Evolutionary conservation across 2,888 invertebrate genomes (phyloP).

Genomic region (Caenorhabditis wallacei): DNA sequence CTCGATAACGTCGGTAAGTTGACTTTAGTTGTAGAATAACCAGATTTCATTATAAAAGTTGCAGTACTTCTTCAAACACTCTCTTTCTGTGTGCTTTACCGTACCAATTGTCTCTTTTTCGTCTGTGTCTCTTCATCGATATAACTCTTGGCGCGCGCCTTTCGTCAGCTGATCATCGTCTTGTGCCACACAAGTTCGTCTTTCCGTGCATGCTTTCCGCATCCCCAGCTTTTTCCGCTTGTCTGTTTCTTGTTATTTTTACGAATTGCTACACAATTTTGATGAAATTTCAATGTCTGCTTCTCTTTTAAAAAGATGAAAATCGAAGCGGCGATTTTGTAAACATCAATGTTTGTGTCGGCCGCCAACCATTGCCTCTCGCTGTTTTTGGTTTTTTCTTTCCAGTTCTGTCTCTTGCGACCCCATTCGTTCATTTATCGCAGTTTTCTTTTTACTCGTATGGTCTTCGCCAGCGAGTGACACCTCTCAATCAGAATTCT

Average conservation of each 20-base stretch:
- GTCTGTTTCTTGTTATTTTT: conserved; percentile 38
- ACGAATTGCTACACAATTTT: conserved; percentile 19
- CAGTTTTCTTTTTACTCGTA: conserved; percentile 28
- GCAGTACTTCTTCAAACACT: conserved; percentile 45
- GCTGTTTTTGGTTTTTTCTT: conserved; percentile 50
- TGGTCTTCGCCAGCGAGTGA: conserved; percentile 12
- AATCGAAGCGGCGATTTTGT: conserved; percentile 42
- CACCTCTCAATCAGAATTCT: not conserved
- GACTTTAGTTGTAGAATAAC: conserved; percentile 26
- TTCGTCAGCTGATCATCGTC: conserved; percentile 53
- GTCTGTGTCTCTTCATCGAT: conserved; percentile 12
- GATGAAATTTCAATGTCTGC: conserved; percentile 41
- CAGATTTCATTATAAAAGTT: conserved; percentile 43
- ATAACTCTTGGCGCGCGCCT: conserved; percentile 19
- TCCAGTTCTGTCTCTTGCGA: conserved; percentile 36
- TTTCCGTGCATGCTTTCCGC: conserved; percentile 19
- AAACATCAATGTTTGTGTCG: conserved; percentile 56
- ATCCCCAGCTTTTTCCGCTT: conserved; percentile 10
- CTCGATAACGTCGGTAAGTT: conserved; percentile 47
- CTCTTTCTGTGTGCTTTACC: conserved; percentile 40
- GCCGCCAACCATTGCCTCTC: conserved; percentile 32
- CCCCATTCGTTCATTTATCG: conserved; percentile 40
- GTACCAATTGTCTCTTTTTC: conserved; percentile 23
- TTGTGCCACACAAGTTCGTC: conserved; percentile 38
- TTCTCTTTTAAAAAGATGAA: conserved; percentile 10